A percentile compares a stretch with the other conserved stretches of the same genome.
These are phyloP conservation scores for Limnodromus scolopaceus DNA, from an alignment of 2,797 vertebrate species.

Conservation along the genomic window DNA sequence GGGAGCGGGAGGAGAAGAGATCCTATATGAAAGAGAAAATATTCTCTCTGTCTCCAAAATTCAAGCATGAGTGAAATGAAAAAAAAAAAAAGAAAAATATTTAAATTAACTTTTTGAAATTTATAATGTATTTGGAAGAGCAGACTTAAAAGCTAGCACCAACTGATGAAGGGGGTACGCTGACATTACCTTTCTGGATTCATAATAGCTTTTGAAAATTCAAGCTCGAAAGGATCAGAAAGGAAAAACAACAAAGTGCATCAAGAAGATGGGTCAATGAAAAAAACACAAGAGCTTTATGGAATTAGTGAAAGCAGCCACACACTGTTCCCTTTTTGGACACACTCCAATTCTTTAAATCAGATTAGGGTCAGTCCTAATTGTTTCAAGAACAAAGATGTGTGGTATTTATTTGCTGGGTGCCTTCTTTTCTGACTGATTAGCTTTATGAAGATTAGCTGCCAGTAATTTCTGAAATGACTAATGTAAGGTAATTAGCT, in stretches of 20 bases:
- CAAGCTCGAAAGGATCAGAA: not conserved
- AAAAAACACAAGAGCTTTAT: not conserved
- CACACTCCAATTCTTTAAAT: conserved; percentile 54
- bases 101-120: conserved; percentile 49
- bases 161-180: not conserved
- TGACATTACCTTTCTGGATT: conserved; percentile 23
- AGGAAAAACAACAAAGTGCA: conserved; percentile 17
- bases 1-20: not conserved
- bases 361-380: conserved; percentile 62
- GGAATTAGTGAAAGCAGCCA: conserved; percentile 11
- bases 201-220: conserved; percentile 39
- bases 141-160: conserved; percentile 33
- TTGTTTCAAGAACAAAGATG: conserved; percentile 59
- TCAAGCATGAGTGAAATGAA: not conserved
- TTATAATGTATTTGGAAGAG: not conserved
- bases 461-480: conserved; percentile 60
- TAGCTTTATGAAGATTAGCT: conserved; percentile 58
- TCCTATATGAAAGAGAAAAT: conserved; percentile 34
- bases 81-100: not conserved
- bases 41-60: not conserved
- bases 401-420: conserved; percentile 63
- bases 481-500: conserved; percentile 57
- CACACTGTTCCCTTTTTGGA: conserved; percentile 10
- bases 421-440: conserved; percentile 64
- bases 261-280: conserved; percentile 9